Evolutionary conservation across 2,113 vertebrate species (phyloP).

Genomic region (Phyllostomus discolor): DNA sequence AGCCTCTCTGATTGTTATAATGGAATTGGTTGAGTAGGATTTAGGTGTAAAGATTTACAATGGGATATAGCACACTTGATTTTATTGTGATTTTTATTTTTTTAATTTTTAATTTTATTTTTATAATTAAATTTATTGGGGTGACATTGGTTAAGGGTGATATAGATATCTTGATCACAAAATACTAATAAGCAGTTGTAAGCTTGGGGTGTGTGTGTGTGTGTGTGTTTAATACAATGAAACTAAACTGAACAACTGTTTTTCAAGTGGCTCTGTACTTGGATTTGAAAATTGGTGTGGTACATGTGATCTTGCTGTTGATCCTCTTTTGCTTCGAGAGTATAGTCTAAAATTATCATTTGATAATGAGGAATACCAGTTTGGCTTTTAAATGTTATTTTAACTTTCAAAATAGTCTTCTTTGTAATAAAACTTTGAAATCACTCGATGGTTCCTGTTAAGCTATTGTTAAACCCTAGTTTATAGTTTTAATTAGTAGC

Average conservation of each 20-base stretch:
- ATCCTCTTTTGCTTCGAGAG: neutral
- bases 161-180: neutral
- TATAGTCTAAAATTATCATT: neutral
- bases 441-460: neutral
- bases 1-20: neutral
- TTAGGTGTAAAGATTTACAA: conserved; percentile 6
- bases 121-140: neutral
- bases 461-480: neutral
- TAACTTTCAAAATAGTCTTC: neutral
- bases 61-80: neutral
- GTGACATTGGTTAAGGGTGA: neutral
- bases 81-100: neutral
- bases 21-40: neutral
- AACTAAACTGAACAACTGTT: conserved; percentile 10
- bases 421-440: conserved; percentile 7
- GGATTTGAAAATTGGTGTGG: neutral
- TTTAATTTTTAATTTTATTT: neutral
- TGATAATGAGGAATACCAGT: neutral
- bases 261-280: neutral
- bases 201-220: neutral
- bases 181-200: neutral
- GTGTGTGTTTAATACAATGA: neutral
- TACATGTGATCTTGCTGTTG: neutral
- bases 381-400: conserved; percentile 1
- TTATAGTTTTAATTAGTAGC: neutral